Evolutionary conservation across 2,113 vertebrate genomes (phyloP), one percentile per base, ranked within the genome.

Genomic region (Capreolus pygargus): DNA sequence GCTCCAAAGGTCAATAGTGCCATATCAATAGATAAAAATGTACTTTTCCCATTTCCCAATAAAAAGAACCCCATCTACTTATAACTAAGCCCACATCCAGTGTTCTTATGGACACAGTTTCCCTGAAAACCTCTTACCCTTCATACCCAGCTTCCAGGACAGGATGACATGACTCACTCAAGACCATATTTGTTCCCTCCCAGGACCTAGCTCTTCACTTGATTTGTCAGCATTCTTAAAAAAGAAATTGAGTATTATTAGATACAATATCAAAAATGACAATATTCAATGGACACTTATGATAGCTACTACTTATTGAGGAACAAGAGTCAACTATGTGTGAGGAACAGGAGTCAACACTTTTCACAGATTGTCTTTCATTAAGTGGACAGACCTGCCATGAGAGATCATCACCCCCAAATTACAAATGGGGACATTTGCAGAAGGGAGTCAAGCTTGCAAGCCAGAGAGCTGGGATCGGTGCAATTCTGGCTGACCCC

Each of bases 61-160:
- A 6, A 8, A 25, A 45, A 36, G 16, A 85, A 27, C 5, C 55
- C 1, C 5, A 23, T 28, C 17, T n/a, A 7, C 27, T 45, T 27
- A 10, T 21, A 23, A 43, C 8, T 5, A 33, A 54, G 16, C 28
- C n/a, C 2, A 27, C 9, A 3, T 1, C 45, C 52, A 4, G 1
- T 1, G 36, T 1, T 4, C 27, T 14, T 23, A 11, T 8, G 6
- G 39, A 15, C 3, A 3, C 2, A 13, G 1, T 47, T 36, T n/a
- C 8, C 43, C 36, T 0, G 5, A 5, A 8, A 5, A 23, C 5
- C 5, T 60, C 11, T 52, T 11, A 1, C 21, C 17, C 27, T 60
- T 50, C 9, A 9, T 9, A 28, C 7, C 17, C 7, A 1, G 16
- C 16, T 89, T 28, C 17, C 23, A 4, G 61, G 70, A 8, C 14